Conservation (phyloP, 2,113 vertebrate species). For the Rhinolophus ferrumequinum region DNA sequence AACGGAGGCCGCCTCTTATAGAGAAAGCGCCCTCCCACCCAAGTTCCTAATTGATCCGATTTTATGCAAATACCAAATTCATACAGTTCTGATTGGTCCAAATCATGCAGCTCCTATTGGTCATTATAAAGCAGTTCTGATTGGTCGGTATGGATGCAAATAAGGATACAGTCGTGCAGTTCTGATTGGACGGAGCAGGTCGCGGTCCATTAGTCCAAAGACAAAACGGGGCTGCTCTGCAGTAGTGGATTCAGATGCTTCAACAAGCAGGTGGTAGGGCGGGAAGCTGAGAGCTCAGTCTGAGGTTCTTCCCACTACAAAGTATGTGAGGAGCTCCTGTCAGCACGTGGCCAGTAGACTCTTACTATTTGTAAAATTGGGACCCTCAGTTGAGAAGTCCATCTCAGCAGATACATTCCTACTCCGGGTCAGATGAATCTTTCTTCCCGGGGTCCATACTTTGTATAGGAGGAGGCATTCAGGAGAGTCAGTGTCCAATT, state of each 20-base stretch:
- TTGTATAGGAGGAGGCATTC: not conserved
- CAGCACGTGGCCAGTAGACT: not conserved
- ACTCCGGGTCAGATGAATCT: not conserved
- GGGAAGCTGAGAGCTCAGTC: not conserved
- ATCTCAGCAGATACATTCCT: not conserved
- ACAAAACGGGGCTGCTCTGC: not conserved
- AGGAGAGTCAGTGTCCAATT: not conserved
- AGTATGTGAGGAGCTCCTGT: not conserved
- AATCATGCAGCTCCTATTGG: not conserved
- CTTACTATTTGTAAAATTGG: not conserved
- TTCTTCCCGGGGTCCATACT: not conserved
- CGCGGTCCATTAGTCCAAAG: no score
- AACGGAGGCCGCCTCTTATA: fast-evolving
- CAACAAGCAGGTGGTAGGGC: not conserved
- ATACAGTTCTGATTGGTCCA: not conserved
- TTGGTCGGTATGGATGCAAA: not conserved
- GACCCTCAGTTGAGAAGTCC: no score
- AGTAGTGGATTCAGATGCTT: not conserved
- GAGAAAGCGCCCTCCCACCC: not conserved
- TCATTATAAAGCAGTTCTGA: not conserved
- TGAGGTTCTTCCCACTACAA: not conserved
- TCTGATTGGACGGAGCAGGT: not conserved
- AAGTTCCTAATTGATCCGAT: not conserved
- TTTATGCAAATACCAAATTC: not conserved
- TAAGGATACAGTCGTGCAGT: not conserved